Base-by-base conservation (phyloP, 1,140 invertebrate genomes). In the Nasonia vitripennis region DNA sequence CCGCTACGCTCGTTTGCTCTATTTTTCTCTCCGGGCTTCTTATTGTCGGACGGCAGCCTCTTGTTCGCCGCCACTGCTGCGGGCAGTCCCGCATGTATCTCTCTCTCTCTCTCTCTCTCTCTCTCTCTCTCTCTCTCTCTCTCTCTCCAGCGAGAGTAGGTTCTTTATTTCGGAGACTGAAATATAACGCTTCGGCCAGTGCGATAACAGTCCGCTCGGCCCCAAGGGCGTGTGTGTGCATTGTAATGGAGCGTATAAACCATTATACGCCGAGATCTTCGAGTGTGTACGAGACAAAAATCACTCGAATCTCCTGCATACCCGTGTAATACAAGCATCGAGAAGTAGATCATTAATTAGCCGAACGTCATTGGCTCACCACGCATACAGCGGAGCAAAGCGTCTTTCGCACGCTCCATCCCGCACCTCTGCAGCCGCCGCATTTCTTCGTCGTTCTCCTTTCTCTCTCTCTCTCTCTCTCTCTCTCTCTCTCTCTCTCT, bases 1-100 rank as follows among this genome's bases (percentile, higher is more conserved):
- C 23, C 86, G 84, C 86, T 86, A 74, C n/a, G 68, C 78, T 67
- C 67, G 84, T 70, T 48, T 87, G 45, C 55, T 83, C 84, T 79
- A 70, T 85, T 87, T 82, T 80, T 74, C 80, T 84, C 51, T 31
- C 75, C 34, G 11, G 77, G 34, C 67, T 81, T 70, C 31, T 55
- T 55, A 6, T 48, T 81, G 11, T 70, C 10, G 20, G 67, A 45
- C 41, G 7, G 41, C 41, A 45, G 12, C 51, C 17, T 55, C 51
- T 55, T 55, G 12, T 55, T 55, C 41, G 41, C 41, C 41, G 41
- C 41, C 7, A 45, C 41, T 55, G 51, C 51, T 55, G 51, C 17
- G 51, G 51, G 17, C 51, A 17, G 12, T 55, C 51, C 51, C 51
- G 51, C 51, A 55, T 55, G 51, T 27, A 27, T 55, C 20, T 45